Percentiles rank a stretch among this genome's conserved stretches.
Conservation (phyloP, 2,797 vertebrate genomes). For the Denticeps clupeoides region DNA sequence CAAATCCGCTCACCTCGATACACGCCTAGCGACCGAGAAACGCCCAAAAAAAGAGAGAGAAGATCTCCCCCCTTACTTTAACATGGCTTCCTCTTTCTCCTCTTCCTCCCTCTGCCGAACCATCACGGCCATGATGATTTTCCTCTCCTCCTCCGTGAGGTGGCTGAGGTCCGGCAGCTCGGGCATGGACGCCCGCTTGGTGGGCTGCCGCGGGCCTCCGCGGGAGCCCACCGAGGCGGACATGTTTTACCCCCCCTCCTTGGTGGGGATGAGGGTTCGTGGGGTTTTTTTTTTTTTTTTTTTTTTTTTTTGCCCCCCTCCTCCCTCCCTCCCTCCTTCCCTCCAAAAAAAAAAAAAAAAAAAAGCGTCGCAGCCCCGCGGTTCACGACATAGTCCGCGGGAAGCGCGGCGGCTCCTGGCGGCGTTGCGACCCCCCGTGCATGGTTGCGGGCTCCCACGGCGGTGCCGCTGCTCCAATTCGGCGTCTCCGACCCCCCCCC, state of each 20-base stretch:
- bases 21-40: not conserved
- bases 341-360: constrained; percentile 68
- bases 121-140: constrained; percentile 98
- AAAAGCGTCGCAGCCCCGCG: constrained; percentile 54
- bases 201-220: constrained; percentile 81
- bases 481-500: constrained; percentile 50
- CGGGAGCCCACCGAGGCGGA: constrained; percentile 89
- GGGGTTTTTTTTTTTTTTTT: too few relatives aligned
- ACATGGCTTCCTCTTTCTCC: constrained; percentile 95
- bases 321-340: too few relatives aligned
- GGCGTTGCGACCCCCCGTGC: constrained; percentile 64
- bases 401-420: constrained; percentile 45
- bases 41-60: constrained; percentile 15
- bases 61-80: constrained; percentile 76
- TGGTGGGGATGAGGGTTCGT: too few relatives aligned
- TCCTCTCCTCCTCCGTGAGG: constrained; percentile 95
- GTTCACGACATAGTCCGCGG: constrained; percentile 72
- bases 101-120: constrained; percentile 94
- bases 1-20: too few relatives aligned
- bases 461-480: constrained; percentile 59
- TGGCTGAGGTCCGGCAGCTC: constrained; percentile 97
- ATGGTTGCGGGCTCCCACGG: constrained; percentile 71
- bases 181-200: constrained; percentile 81
- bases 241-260: constrained; percentile 72
- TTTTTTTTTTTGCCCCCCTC: too few relatives aligned